Evolutionary conservation across 2,888 invertebrate genomes (phyloP).

Genomic region (Scotopteryx bipunctaria): DNA sequence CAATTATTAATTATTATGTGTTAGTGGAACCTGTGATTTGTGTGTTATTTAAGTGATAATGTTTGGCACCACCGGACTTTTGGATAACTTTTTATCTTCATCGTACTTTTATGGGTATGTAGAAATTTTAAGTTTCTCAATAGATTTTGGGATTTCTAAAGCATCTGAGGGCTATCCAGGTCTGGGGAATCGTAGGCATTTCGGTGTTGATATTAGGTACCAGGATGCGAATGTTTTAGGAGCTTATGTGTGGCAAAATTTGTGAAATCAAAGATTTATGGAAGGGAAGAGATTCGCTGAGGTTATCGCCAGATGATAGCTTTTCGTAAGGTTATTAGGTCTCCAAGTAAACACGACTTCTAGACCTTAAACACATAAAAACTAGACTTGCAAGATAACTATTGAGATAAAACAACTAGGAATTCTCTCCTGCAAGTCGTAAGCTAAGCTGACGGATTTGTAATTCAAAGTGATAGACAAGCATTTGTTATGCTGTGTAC

Average conservation of each 20-base stretch:
- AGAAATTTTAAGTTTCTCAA: conserved; percentile 69
- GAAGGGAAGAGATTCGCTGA: conserved; percentile 44
- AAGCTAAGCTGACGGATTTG: conserved; percentile 7
- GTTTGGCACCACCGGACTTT: conserved; percentile 72
- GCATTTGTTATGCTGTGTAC: background rate
- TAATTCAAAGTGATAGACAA: background rate
- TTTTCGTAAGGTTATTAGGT: conserved; percentile 47
- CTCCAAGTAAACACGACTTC: background rate
- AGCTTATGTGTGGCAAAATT: conserved; percentile 8
- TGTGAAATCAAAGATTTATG: conserved; percentile 19
- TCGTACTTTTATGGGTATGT: conserved; percentile 77
- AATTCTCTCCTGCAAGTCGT: no score
- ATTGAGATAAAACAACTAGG: background rate
- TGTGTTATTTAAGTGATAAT: conserved; percentile 76
- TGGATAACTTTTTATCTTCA: conserved; percentile 68
- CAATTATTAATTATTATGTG: conserved; percentile 70
- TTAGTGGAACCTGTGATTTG: conserved; percentile 73
- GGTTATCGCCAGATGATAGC: conserved; percentile 73
- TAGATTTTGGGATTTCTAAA: conserved; percentile 51
- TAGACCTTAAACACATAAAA: background rate
- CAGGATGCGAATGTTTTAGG: conserved; percentile 10
- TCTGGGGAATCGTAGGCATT: conserved; percentile 26
- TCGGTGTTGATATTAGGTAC: conserved; percentile 19
- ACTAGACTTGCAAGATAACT: background rate
- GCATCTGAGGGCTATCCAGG: conserved; percentile 35